Percentiles rank a stretch among this genome's conserved stretches.
These are phyloP conservation scores for Mesochorus sp. DNA, from an alignment of 2,888 invertebrate species.

Conservation along the genomic window DNA sequence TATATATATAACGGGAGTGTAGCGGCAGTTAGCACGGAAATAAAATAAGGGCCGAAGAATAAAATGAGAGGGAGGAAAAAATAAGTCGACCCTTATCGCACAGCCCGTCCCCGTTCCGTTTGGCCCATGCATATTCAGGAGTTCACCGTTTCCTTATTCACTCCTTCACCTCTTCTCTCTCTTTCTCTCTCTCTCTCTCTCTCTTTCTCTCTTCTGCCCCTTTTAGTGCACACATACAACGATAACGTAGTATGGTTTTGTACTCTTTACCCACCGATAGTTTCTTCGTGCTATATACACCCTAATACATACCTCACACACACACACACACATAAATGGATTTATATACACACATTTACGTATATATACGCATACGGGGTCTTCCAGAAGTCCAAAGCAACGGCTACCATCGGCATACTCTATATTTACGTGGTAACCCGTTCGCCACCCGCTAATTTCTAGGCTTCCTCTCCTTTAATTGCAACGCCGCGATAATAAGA, in stretches of 20 bases:
- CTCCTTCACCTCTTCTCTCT: conserved; percentile 65
- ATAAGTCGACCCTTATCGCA: conserved; percentile 81
- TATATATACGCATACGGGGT: conserved; percentile 46
- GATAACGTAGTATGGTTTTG: conserved; percentile 35
- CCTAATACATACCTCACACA: background rate
- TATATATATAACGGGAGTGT: conserved; percentile 51
- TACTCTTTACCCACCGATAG: conserved; percentile 46
- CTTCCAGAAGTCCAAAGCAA: conserved; percentile 67
- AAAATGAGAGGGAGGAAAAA: conserved; percentile 79
- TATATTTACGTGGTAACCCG: conserved; percentile 76
- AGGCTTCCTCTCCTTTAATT: conserved; percentile 79
- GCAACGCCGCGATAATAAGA: conserved; percentile 77
- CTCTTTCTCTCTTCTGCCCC: conserved; percentile 64
- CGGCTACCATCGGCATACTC: conserved; percentile 65
- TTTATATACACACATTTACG: conserved; percentile 22
- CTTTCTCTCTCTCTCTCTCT: conserved; percentile 59
- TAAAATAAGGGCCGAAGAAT: conserved; percentile 78
- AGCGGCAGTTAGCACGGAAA: conserved; percentile 79
- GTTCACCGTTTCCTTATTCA: conserved; percentile 63
- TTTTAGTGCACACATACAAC: conserved; percentile 52
- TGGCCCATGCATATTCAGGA: conserved; percentile 81
- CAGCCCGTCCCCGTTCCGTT: conserved; percentile 77
- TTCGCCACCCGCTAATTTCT: conserved; percentile 80
- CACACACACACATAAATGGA: conserved; percentile 19
- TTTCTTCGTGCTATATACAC: conserved; percentile 26